Base-by-base conservation (phyloP, 2,113 vertebrate genomes). In the Dissostichus mawsoni region DNA sequence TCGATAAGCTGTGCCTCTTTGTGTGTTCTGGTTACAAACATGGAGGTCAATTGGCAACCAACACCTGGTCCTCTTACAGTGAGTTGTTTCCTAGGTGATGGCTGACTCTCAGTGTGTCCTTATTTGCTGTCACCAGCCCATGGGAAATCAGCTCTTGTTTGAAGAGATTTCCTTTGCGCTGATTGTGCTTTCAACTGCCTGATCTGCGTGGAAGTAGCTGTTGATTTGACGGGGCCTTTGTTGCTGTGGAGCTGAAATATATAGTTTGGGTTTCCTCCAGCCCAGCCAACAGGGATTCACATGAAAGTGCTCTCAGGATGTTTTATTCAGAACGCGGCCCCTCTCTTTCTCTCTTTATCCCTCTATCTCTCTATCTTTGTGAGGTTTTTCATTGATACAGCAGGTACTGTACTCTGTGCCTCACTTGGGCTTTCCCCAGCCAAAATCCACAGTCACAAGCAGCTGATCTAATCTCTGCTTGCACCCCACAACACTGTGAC, bases 61-160 rank as follows among this genome's bases (percentile, higher is more conserved):
- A 80, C 76, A 64, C 50, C 74, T 83, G 74, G 57, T 81, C 44
- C 79, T 69, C 77, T 78, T 18, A 9, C 33, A 47, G 65, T 50
- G 62, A 81, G 51, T 68, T n/a, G 84, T 89, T 88, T 87, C 84
- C 83, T 73, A 79, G 81, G 89, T 83, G 82, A 90, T 82, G 5
- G 3, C 44, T 48, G 74, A 59, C 57, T 66, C 20, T 36, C 8
- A n/a, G 50, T 16, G 51, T 45, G 55, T 69, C 45, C 61, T 23
- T 80, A 25, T 81, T 80, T 58, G 77, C 80, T 55, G 81, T 80
- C 66, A 2, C 23, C 78, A 18, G 45, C 81, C 76, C 76, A 2
- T 56, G 84, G 87, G 82, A 91, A 90, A 89, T 90, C 78, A 75
- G 69, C 67, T 74, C 56, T 61, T 79, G 78, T 89, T 91, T 92